Conservation (phyloP, 2,797 vertebrate species). For the Podarcis lilfordi region DNA sequence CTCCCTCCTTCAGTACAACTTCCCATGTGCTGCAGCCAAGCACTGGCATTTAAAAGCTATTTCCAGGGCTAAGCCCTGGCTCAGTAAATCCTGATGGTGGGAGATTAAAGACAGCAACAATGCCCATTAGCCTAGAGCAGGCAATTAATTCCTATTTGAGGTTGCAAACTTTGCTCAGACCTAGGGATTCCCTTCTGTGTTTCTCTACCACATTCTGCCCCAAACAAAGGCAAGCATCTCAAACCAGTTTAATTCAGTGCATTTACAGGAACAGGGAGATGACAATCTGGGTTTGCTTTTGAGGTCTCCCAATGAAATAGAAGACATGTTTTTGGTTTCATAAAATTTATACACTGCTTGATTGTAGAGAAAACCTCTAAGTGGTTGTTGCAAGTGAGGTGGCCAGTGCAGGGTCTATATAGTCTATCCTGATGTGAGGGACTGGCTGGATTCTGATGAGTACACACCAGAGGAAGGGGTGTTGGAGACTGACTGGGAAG, state of each 20-base stretch:
- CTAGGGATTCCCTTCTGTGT: background rate
- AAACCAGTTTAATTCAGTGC: background rate
- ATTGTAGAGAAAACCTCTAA: too few relatives aligned
- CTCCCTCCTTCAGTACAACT: background rate
- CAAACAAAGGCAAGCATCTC: background rate
- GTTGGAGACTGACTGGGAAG: too few relatives aligned
- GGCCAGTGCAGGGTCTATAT: background rate
- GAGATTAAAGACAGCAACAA: background rate
- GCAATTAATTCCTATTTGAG: background rate
- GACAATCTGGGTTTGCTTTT: background rate
- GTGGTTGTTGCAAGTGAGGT: too few relatives aligned
- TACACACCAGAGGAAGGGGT: too few relatives aligned
- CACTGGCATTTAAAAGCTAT: background rate
- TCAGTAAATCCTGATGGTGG: background rate
- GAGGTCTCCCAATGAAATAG: background rate
- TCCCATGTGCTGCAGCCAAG: background rate
- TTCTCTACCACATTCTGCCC: background rate
- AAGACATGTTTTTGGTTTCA: too few relatives aligned
- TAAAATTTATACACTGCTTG: too few relatives aligned
- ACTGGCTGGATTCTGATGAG: too few relatives aligned
- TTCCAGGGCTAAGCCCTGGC: background rate
- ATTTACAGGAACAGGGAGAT: background rate
- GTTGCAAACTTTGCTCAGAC: background rate
- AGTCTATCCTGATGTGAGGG: too few relatives aligned
- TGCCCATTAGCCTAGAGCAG: background rate